These are phyloP conservation scores for Spilarctia lutea DNA, from an alignment of 2,888 invertebrate species.

Conservation along the genomic window DNA sequence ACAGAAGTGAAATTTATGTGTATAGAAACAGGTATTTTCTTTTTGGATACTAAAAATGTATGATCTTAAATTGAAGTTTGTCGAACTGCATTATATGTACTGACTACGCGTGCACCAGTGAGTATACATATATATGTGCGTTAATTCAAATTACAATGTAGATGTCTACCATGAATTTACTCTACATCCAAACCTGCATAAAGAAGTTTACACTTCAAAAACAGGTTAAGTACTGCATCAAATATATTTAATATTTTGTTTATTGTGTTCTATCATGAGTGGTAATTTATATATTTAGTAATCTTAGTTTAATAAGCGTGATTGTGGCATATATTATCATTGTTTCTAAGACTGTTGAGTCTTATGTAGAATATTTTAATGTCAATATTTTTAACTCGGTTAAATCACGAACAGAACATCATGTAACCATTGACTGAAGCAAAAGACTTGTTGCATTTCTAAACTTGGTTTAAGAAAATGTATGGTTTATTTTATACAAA, in stretches of 20 bases:
- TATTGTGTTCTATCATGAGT: not conserved
- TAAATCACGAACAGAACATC: not conserved
- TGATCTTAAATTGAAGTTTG: too few species aligned
- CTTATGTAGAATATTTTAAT: not conserved
- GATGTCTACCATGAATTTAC: too few species aligned
- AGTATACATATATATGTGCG: too few species aligned
- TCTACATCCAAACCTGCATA: too few species aligned
- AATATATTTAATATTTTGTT: not conserved
- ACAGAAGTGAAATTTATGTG: too few species aligned
- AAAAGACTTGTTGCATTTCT: not conserved
- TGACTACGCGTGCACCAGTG: too few species aligned
- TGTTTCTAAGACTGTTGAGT: not conserved
- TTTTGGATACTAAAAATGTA: too few species aligned
- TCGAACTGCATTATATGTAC: too few species aligned
- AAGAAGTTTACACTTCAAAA: not conserved
- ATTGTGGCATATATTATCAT: not conserved
- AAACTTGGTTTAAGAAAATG: not conserved
- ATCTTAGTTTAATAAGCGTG: not conserved
- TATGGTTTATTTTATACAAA: not conserved
- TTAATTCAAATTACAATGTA: too few species aligned
- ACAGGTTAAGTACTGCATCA: not conserved
- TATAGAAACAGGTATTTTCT: too few species aligned
- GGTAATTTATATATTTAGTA: not conserved
- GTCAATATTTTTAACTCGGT: not conserved
- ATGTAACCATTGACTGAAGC: not conserved